A percentile compares a stretch with the other conserved stretches of the same genome.
Conservation (phyloP, 2,113 vertebrate genomes). For the Neolamprologus sp. region DNA sequence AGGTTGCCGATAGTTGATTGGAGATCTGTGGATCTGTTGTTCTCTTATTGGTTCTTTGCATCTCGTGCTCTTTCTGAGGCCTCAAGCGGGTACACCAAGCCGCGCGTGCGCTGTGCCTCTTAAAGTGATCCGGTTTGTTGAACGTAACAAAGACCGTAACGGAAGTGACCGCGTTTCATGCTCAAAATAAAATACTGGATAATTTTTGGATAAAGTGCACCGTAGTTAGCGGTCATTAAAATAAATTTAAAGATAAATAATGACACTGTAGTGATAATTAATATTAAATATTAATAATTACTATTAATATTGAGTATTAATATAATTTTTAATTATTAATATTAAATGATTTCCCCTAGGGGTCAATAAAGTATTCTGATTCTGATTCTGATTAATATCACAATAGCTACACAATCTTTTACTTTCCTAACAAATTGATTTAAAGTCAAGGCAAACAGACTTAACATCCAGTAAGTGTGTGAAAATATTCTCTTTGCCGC, state of each 20-base stretch:
- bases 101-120: slow-evolving; percentile 76
- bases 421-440: not conserved
- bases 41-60: slow-evolving; percentile 55
- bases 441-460: not conserved
- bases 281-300: not conserved
- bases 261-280: not conserved
- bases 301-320: rapidly evolving
- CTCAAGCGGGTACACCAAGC: slow-evolving; percentile 41
- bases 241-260: not conserved
- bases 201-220: not conserved
- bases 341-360: rapidly evolving
- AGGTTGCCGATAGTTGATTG: slow-evolving; percentile 11
- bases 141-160: not conserved
- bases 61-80: slow-evolving; percentile 34
- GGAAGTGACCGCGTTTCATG: not conserved
- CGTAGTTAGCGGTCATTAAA: not conserved
- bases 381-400: not conserved
- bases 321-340: not conserved
- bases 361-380: not conserved
- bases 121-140: not conserved
- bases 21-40: slow-evolving; percentile 1
- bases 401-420: rapidly evolving
- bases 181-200: slow-evolving; percentile 13
- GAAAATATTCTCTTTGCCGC: rapidly evolving
- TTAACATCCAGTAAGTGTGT: not conserved